Percentiles rank a stretch among this genome's conserved stretches.
These are phyloP conservation scores for Idaea dimidiata DNA, from an alignment of 2,888 invertebrate species.

Conservation along the genomic window DNA sequence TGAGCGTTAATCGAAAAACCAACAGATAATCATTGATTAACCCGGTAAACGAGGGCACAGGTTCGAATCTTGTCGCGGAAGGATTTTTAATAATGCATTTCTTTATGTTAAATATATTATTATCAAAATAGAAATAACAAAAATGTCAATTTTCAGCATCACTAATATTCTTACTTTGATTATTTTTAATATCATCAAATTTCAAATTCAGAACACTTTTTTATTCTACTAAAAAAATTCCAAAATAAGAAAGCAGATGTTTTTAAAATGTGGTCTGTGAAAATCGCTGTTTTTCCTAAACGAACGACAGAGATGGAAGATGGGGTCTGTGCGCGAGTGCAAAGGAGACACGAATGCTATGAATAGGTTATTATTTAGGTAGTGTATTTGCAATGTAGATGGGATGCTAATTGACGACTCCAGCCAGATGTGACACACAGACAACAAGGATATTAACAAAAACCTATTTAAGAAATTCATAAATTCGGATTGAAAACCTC, in stretches of 20 bases:
- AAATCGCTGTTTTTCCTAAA: not conserved
- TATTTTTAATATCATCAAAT: not conserved
- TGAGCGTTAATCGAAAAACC: no score
- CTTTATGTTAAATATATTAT: no score
- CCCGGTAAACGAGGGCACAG: no score
- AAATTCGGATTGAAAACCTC: no score
- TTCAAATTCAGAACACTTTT: not conserved
- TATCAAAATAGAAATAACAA: no score
- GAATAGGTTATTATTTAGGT: conserved; percentile 41
- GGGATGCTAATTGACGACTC: conserved; percentile 38
- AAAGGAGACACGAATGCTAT: conserved; percentile 19
- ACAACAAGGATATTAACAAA: not conserved
- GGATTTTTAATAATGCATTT: no score
- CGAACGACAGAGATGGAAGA: conserved; percentile 12
- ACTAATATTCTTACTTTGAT: not conserved
- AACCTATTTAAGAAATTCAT: no score
- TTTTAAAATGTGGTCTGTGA: not conserved
- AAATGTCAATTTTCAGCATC: no score
- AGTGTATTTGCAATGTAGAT: conserved; percentile 42
- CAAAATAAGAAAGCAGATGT: not conserved
- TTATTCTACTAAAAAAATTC: not conserved
- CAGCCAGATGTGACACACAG: conserved; percentile 16
- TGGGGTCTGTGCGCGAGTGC: conserved; percentile 10
- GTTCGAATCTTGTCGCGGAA: no score
- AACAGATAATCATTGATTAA: no score